Evolutionary conservation across 2,888 invertebrate species (phyloP).

Genomic region (Ophonus ardosiacus): DNA sequence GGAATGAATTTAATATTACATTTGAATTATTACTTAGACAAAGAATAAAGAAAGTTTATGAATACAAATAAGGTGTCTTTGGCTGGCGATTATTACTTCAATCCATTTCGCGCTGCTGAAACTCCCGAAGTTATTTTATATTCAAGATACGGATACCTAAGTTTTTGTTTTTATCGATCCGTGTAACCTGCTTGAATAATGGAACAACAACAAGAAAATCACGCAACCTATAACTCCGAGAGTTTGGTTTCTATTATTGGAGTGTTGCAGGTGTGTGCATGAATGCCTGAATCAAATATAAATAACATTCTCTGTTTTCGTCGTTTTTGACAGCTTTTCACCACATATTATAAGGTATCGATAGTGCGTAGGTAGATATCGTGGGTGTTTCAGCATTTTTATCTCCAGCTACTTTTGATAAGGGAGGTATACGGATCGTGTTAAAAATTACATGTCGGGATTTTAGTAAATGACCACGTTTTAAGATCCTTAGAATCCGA

Average conservation of each 20-base stretch:
- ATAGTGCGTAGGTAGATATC: no score
- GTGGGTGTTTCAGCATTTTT: no score
- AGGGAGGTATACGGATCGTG: no score
- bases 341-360: no score
- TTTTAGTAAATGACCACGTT: no score
- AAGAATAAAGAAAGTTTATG: conserved; percentile 50
- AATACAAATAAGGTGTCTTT: conserved; percentile 52
- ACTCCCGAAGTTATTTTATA: conserved; percentile 46
- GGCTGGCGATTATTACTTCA: conserved; percentile 49
- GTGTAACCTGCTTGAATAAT: conserved; percentile 52
- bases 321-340: background rate
- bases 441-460: no score
- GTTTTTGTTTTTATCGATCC: conserved; percentile 54
- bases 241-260: conserved; percentile 27
- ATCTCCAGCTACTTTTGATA: no score
- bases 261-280: conserved; percentile 26
- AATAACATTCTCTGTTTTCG: background rate
- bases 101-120: conserved; percentile 36
- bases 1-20: conserved; percentile 45
- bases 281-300: conserved; percentile 9
- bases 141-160: conserved; percentile 47
- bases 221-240: conserved; percentile 6
- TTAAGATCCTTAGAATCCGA: no score
- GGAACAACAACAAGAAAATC: conserved; percentile 40
- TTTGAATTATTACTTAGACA: conserved; percentile 35